Evolutionary conservation across 2,797 vertebrate species (phyloP), one percentile per base, ranked within the genome.

Genomic region (Luscinia luscinia): DNA sequence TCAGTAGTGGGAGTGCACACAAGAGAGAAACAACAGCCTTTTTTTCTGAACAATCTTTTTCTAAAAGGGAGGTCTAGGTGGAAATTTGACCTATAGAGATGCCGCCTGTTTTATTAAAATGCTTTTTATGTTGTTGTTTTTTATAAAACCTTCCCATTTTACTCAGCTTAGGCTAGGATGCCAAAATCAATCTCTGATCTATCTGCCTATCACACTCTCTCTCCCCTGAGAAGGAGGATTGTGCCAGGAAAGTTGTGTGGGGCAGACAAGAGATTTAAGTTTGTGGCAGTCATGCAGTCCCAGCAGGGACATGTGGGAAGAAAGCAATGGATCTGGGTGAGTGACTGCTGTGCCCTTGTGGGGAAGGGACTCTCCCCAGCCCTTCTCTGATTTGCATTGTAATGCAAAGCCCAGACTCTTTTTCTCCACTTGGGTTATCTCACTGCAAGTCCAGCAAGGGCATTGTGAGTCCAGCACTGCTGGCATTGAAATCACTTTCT

Each of bases 391-490:
- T 43, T 43, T 43, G 41, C 41, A 43, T 58, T 46, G 27, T 34
- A 7, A 1, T 1, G n/a, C 24, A 72, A 58, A 84, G 43, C 30
- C 40, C 28, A 62, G 23, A 32, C 64, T 46, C 61, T 43, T 21
- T 21, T 67, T 45, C 11, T 78, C 32, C 34, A 1, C 22, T 40
- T 84, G 15, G 9, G 10, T 92, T 67, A 30, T 66, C 55, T 86
- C 49, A 9, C 2, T 55, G 52, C 2, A 5, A 61, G 27, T 21
- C 52, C 40, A 74, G 1, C 21, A n/a, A 74, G 30, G 38, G 32
- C 0, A 0, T 4, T 0, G 0, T 18, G 67, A 55, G 45, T 49
- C 49, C n/a, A 32, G 40, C 57, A 43, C 5, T 9, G 13, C 36
- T 54, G 1, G 0, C 21, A 34, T 43, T 43, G 52, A 74, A 74